These are phyloP conservation scores for Scomber japonicus DNA, from an alignment of 2,113 vertebrate genomes.

Conservation along the genomic window DNA sequence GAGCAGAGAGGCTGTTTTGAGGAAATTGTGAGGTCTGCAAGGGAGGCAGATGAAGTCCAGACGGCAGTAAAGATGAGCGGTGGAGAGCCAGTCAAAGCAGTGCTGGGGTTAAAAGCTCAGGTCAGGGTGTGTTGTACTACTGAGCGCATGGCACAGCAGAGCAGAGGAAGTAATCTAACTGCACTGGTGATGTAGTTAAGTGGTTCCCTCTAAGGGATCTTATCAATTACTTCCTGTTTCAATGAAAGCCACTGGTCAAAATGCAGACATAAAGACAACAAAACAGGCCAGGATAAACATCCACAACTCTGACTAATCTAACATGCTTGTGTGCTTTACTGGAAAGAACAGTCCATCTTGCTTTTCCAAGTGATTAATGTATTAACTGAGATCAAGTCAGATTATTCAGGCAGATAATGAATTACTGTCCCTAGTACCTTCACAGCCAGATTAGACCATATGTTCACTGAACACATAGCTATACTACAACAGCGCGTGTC, in stretches of 20 bases:
- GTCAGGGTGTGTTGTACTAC: constrained; percentile 36
- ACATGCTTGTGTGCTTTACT: constrained; percentile 16
- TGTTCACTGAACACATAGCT: constrained; percentile 39
- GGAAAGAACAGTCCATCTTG: constrained; percentile 30
- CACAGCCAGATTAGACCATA: constrained; percentile 54
- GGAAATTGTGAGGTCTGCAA: constrained; percentile 44
- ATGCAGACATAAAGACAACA: constrained; percentile 28
- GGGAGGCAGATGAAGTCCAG: constrained; percentile 67
- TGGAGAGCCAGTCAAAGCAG: constrained; percentile 40
- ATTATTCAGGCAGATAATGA: constrained; percentile 66
- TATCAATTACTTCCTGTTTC: constrained; percentile 70
- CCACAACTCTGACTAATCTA: not conserved
- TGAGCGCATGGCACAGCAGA: constrained; percentile 14
- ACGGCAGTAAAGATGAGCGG: constrained; percentile 35
- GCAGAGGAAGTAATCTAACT: constrained; percentile 61
- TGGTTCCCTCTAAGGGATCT: constrained; percentile 43
- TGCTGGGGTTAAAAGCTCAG: constrained; percentile 53
- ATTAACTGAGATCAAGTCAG: constrained; percentile 56
- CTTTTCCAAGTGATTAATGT: constrained; percentile 48
- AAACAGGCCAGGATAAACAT: constrained; percentile 7
- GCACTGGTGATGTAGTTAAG: constrained; percentile 26
- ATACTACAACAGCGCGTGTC: not conserved
- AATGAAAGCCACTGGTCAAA: constrained; percentile 26
- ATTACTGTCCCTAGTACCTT: constrained; percentile 19
- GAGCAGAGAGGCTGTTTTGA: constrained; percentile 41